Conservation (phyloP, 92 coral and sea anemone genomes). For the Desmophyllum pertusum region DNA sequence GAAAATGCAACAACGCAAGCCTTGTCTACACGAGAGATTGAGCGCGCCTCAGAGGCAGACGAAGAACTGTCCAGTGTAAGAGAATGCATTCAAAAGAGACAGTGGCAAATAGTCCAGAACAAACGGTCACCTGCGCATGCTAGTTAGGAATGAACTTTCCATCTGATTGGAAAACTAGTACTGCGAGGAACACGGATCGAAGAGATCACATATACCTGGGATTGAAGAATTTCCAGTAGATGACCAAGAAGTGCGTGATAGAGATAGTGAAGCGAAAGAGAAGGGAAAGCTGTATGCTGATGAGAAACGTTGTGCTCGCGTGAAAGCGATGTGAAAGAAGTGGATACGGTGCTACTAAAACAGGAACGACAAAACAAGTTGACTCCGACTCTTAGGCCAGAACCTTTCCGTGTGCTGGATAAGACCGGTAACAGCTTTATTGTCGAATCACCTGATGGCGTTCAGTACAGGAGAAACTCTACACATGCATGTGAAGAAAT, state of each 20-base stretch:
- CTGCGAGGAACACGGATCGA: slow-evolving; percentile 44
- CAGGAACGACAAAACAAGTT: slow-evolving; percentile 19
- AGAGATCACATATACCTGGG: no score
- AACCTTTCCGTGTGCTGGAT: slow-evolving; percentile 16
- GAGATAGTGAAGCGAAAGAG: slow-evolving; percentile 43
- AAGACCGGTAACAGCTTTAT: neutral
- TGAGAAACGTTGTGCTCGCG: slow-evolving; percentile 4
- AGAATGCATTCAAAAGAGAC: slow-evolving; percentile 22
- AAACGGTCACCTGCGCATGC: slow-evolving; percentile 40
- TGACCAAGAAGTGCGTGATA: neutral
- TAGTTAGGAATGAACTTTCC: slow-evolving; percentile 9
- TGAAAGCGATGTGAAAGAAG: slow-evolving; percentile 18
- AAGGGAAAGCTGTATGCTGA: slow-evolving; percentile 33
- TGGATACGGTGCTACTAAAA: slow-evolving; percentile 10
- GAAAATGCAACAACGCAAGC: slow-evolving; percentile 48
- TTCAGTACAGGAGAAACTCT: no score
- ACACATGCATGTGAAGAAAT: neutral
- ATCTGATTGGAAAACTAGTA: slow-evolving; percentile 43
- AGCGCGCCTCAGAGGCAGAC: slow-evolving; percentile 48
- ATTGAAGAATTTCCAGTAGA: neutral
- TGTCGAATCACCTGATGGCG: no score
- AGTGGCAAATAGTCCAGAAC: slow-evolving; percentile 42
- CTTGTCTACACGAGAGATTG: slow-evolving; percentile 59
- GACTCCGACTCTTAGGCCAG: slow-evolving; percentile 11
- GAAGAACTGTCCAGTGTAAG: slow-evolving; percentile 39